Evolutionary conservation across 2,113 vertebrate genomes (phyloP).

Genomic region (Nothobranchius kuhntae): DNA sequence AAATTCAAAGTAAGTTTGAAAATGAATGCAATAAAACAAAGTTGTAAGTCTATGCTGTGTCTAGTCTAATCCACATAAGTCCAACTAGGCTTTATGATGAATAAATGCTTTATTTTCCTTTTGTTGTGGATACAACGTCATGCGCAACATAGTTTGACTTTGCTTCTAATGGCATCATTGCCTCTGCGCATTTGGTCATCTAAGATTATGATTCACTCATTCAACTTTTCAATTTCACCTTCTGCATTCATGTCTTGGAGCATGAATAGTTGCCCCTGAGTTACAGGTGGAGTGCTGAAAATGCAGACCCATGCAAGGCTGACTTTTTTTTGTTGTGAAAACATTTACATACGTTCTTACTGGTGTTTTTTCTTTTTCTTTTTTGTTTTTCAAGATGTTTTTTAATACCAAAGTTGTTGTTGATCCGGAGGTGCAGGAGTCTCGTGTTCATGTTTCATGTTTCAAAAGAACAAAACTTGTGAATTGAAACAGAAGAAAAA

Average conservation of each 20-base stretch:
- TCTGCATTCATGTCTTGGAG: conserved; percentile 54
- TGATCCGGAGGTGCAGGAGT: conserved; percentile 84
- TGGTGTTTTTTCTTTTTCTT: conserved; percentile 85
- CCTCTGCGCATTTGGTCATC: conserved; percentile 3
- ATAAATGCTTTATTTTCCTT: not conserved
- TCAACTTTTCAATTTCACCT: conserved; percentile 6
- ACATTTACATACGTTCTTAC: conserved; percentile 91
- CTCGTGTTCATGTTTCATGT: conserved; percentile 76
- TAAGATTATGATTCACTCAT: not conserved
- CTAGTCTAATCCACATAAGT: not conserved
- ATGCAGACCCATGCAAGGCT: conserved; percentile 71
- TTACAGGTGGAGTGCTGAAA: conserved; percentile 76
- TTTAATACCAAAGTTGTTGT: conserved; percentile 79
- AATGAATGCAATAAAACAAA: not conserved
- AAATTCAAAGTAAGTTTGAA: not conserved
- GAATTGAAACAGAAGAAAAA: conserved; percentile 33
- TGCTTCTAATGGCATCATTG: not conserved
- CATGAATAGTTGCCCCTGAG: conserved; percentile 78
- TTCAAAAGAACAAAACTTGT: conserved; percentile 60
- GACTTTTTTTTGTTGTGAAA: conserved; percentile 73
- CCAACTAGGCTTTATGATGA: not conserved
- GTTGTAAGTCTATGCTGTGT: too few species aligned
- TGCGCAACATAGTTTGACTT: not conserved
- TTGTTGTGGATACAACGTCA: conserved; percentile 26
- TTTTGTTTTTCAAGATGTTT: conserved; percentile 78